phyloP scores from a whole-genome alignment of 2,888 invertebrate genomes.

The Ceriagrion tenellum region DNA sequence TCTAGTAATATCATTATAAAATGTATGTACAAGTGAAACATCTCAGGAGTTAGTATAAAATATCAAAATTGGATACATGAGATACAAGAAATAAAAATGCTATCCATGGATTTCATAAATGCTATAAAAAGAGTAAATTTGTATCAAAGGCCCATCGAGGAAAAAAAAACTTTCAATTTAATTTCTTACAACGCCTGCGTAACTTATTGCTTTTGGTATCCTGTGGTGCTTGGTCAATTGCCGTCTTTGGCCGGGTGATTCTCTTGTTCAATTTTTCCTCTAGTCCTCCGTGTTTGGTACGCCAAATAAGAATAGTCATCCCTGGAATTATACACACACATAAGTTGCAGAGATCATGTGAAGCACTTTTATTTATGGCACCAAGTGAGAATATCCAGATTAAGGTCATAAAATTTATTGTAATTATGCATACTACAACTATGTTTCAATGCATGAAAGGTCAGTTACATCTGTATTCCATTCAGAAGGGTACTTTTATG shows the following conservation, averaged over 20 bases:
- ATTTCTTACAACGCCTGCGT: conserved; percentile 46
- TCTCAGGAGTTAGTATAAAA: not conserved
- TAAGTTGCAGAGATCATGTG: too few species aligned
- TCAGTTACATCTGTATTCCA: too few species aligned
- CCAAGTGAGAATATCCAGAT: too few species aligned
- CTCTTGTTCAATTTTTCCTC: not conserved
- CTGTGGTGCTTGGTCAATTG: not conserved
- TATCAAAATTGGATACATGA: not conserved
- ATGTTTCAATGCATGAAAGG: too few species aligned
- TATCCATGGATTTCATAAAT: not conserved
- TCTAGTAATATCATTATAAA: not conserved
- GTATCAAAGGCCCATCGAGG: not conserved
- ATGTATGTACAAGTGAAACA: not conserved
- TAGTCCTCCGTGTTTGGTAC: not conserved
- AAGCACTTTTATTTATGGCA: too few species aligned
- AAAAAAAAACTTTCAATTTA: not conserved
- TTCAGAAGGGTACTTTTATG: too few species aligned
- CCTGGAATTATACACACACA: not conserved
- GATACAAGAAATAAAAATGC: conserved; percentile 41
- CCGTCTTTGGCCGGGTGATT: not conserved
- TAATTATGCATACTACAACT: too few species aligned
- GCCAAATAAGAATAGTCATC: conserved; percentile 51
- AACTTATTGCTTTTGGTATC: conserved; percentile 37
- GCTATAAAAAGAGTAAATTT: conserved; percentile 14
- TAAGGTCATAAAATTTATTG: too few species aligned